Base-by-base conservation (phyloP, 2,797 vertebrate genomes). In the Odontamblyopus lacepedii region DNA sequence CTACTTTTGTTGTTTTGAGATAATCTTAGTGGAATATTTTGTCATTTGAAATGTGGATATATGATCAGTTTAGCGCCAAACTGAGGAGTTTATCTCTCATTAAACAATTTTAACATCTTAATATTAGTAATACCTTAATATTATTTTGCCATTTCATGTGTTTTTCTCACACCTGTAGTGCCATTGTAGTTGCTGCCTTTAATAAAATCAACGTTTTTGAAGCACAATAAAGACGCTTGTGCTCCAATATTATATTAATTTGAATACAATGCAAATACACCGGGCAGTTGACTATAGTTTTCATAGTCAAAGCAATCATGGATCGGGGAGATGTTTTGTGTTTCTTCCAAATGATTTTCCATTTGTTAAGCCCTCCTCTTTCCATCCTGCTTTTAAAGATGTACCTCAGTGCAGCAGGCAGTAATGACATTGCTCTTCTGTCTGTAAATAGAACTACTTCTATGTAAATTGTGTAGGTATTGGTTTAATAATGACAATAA, bases 141-240 rank as follows among this genome's bases (percentile, higher is more conserved):
- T 51, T 51, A 51, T 51, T 51, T 51, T 18, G 16, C 35, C 35
- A 9, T 38, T 38, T 38, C 35, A 38, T 38, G 8, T 38, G 2
- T 51, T 51, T 18, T 51, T 19, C 50, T 18, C 18, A 18, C 18
- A 19, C 83, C 72, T 29, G 41, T 51, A 79, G 69, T 80, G 48
- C 71, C 59, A 23, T 23, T 38, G 61, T 23, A 23, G 30, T 61
- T 32, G n/a, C n/a, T n/a, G 53, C 53, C n/a, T 55, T 55, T 44
- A 44, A 44, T 44, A 3, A 44, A 13, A 44, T 13, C 12, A 44
- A 44, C 41, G 1, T 23, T 53, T 19, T 53, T 27, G 1, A 15
- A 19, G 48, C 15, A 50, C 13, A 65, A 50, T 16, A 2, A 50
- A 4, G 3, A 44, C 11, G 8, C 41, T 44, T 23, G 62, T 44